Evolutionary conservation across 2,888 invertebrate genomes (phyloP), one percentile per base, ranked within the genome.

Genomic region (Drosophila anomalata): DNA sequence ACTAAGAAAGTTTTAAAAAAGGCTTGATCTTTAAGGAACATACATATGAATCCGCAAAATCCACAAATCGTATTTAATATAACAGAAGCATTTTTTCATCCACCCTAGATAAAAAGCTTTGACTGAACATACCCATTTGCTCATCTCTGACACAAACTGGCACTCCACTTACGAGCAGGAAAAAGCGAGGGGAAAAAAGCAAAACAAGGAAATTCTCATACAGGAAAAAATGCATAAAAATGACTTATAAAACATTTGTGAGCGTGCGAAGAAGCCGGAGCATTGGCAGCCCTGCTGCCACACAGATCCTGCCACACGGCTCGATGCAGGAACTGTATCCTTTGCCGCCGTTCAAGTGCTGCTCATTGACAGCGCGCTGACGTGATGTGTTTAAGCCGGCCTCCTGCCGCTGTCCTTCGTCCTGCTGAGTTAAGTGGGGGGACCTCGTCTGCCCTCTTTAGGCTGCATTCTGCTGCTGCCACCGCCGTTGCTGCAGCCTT

Each of bases 341-440:
- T 54, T 46, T 53, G 52, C 36, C 29, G 61, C 73, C 71, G 67
- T 72, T 68, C 85, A 78, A 78, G 87, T 87, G 78, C 57, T 61
- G 75, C 82, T 87, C 85, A 82, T 82, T 87, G 82, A 84, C 87
- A 87, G 81, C 81, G 50, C 77, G 73, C 75, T 80, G 79, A 87
- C 81, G 84, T 82, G 82, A 84, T 81, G 87, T 81, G 77, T 84
- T 87, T 84, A 81, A 58, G 71, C 50, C 60, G 69, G 44, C 44
- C 24, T 14, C 17, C 36, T 33, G 33, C 6, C 44, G 44, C 24
- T 24, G 44, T 48, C 8, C 51, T 14, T 11, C 36, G 24, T 17
- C 24, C n/a, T 61, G 17, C 46, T 20, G 57, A 60, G 41, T 47
- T 48, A 47, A 53, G n/a, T n/a, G 44, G 68, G 53, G 66, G 57